Evolutionary conservation across 2,113 vertebrate species (phyloP).

Genomic region (Pluvialis apricaria): DNA sequence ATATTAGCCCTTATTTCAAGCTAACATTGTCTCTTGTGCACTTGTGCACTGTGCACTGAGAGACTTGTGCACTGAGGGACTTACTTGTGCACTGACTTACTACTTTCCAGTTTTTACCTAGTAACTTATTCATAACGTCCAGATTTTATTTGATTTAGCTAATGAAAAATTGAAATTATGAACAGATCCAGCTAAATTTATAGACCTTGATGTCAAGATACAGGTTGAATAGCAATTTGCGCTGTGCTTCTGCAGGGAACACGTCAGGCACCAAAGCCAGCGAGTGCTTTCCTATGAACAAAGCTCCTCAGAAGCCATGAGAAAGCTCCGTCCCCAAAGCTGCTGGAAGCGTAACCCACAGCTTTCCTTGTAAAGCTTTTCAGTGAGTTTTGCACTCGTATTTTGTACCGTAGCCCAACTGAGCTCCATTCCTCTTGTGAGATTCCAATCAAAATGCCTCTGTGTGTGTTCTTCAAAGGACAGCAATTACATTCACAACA

Average conservation of each 20-base stretch:
- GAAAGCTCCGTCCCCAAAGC: not conserved
- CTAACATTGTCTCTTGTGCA: accelerated
- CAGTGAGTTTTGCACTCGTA: accelerated
- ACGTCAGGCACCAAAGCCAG: not conserved
- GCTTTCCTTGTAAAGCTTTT: not conserved
- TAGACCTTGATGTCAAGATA: not conserved
- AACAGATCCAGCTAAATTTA: not conserved
- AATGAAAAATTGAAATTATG: not conserved
- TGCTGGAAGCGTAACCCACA: not conserved
- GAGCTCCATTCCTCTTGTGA: not conserved
- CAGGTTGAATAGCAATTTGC: not conserved
- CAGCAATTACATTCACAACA: not conserved
- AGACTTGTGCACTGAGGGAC: not conserved
- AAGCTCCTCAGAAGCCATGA: not conserved
- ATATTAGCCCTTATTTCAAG: not conserved
- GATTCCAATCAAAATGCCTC: not conserved
- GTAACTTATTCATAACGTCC: not conserved
- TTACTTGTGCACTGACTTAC: too few species aligned
- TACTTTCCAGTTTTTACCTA: not conserved
- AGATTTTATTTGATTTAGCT: not conserved
- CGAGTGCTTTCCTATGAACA: not conserved
- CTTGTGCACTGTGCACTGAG: not conserved
- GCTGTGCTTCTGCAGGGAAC: not conserved
- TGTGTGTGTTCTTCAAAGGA: not conserved
- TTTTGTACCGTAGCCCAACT: not conserved